Base-by-base conservation (phyloP, 2,888 invertebrate species). In the Acronicta psi region DNA sequence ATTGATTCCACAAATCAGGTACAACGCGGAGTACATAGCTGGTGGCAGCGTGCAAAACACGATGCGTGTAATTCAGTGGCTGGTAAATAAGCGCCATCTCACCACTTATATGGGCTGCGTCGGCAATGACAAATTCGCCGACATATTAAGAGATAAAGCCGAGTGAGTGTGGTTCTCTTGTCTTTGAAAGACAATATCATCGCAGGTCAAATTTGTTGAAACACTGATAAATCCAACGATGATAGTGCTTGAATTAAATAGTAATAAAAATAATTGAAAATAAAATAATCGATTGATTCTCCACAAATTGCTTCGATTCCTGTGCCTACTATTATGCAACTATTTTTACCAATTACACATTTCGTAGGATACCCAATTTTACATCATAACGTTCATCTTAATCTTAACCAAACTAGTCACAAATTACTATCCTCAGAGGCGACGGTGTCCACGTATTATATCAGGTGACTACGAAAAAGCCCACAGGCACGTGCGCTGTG, bases 401-500 rank as follows among this genome's bases (percentile, higher is more conserved):
- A n/a, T n/a, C n/a, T n/a, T n/a, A 18, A 40, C 6, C 18, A 9
- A 14, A 18, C 11, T 11, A 5, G 23, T n/a, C n/a, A n/a, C 23
- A 2, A 11, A 49, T 55, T 17, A 13, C 16, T 50, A 17, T 58
- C 25, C 43, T 2, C 84, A 94, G 95, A 59, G 92, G 95, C 42
- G 97, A 97, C 72, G 99, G 99, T 23, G 97, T 99, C 9, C 96
- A 96, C 81, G 98, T 97, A 0, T 95, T 95, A 45, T 99, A 99
- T 90, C 99, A 99, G 85, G 96, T 97, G 78, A 96, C 96, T 13
- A 89, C 95, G 1, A 95, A 95, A 13, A 96, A 96, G 63, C 96
- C 98, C 1, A 99, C 99, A 10, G 99, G 99, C 60, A 99, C 99
- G 0, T 99, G 99, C 94, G 99, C 98, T 1, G 99, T 99, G 40